Conservation (phyloP, 92 coral and sea anemone species). For the Metridium senile region DNA sequence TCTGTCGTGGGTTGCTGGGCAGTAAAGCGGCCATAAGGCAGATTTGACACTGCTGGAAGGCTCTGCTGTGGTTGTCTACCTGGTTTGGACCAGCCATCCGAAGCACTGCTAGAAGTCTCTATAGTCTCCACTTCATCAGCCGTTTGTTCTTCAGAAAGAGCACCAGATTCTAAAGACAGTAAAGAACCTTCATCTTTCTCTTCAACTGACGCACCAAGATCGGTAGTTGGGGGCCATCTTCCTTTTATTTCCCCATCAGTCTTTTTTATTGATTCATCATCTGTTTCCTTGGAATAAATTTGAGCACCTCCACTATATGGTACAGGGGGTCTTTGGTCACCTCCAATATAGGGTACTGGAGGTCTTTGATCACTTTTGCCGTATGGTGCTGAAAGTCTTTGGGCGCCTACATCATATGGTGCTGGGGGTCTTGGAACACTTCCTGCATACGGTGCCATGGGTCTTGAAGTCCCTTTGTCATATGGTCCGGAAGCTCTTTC, state of each 20-base stretch:
- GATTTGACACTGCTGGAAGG: not conserved
- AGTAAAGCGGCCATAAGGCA: not conserved
- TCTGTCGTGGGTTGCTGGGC: not conserved
- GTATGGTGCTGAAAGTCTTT: not conserved
- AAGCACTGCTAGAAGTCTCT: constrained; percentile 9
- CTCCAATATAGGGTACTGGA: not conserved
- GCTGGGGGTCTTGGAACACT: not conserved
- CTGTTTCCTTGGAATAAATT: not conserved
- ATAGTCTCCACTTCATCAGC: constrained; percentile 28
- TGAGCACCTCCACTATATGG: not conserved
- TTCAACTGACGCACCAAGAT: not conserved
- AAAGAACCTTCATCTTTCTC: constrained; percentile 10
- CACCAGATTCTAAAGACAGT: constrained; percentile 23
- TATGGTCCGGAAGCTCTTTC: not conserved
- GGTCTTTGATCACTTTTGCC: not conserved
- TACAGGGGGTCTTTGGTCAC: not conserved
- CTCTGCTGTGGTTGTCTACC: not conserved
- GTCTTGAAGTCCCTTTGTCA: not conserved
- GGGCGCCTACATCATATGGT: not conserved
- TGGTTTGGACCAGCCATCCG: constrained; percentile 5
- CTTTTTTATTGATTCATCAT: not conserved
- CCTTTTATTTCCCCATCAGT: not conserved
- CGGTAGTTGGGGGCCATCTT: too few species aligned
- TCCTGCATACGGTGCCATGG: not conserved
- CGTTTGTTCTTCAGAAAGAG: constrained; percentile 32